Evolutionary conservation across 2,797 vertebrate species (phyloP).

Genomic region (Oreortyx pictus): DNA sequence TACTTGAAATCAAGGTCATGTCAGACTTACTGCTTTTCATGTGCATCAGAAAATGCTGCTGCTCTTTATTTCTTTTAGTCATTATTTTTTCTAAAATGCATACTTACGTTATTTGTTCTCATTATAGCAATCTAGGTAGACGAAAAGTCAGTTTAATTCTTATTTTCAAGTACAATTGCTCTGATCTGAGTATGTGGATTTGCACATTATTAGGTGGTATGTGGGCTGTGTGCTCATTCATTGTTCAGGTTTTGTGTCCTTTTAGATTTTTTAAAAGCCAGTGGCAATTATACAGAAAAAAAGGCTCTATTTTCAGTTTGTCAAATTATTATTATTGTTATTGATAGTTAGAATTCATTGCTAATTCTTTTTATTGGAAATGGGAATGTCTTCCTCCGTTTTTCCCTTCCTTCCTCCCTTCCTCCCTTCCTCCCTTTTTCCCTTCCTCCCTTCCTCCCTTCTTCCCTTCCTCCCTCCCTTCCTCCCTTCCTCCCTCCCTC

Average conservation of each 20-base stretch:
- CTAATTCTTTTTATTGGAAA: background rate
- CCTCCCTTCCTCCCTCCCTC: background rate
- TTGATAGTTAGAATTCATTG: background rate
- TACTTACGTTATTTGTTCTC: slow-evolving; percentile 15
- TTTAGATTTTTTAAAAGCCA: background rate
- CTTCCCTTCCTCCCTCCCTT: background rate
- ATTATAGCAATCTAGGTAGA: background rate
- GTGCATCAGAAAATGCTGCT: slow-evolving; percentile 16
- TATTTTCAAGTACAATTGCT: slow-evolving; percentile 38
- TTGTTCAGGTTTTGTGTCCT: slow-evolving; percentile 12
- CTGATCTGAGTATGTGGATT: slow-evolving; percentile 25
- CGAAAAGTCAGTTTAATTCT: slow-evolving; percentile 33
- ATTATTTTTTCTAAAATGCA: background rate
- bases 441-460: background rate
- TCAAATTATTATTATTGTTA: background rate
- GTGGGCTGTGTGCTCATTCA: background rate
- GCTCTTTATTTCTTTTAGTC: background rate
- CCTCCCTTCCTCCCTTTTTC: background rate
- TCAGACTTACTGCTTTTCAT: background rate
- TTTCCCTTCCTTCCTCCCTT: background rate
- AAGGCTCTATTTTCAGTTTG: background rate
- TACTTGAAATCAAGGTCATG: background rate
- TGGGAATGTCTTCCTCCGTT: background rate
- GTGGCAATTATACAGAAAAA: slow-evolving; percentile 23
- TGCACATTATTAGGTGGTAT: background rate